A percentile compares a stretch with the other conserved stretches of the same genome.
Evolutionary conservation across 2,888 invertebrate genomes (phyloP).

Genomic region (Cacoxenus indagator): DNA sequence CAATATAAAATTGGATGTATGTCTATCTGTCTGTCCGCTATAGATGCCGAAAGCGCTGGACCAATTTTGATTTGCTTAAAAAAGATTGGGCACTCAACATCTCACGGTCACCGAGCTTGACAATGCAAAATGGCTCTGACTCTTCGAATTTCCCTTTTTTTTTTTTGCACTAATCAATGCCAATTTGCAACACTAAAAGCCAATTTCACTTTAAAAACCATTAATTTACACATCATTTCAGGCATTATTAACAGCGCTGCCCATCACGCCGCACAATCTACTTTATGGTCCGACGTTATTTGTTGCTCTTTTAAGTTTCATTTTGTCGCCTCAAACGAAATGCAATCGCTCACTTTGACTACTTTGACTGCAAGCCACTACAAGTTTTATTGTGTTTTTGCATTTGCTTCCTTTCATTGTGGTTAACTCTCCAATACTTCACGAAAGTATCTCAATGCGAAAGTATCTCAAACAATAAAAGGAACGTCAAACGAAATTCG

Average conservation of each 20-base stretch:
- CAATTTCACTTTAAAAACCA: slow-evolving; percentile 1
- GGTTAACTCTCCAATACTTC: neutral
- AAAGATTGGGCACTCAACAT: too few species aligned
- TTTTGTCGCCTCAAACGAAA: slow-evolving; percentile 9
- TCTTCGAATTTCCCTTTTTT: too few species aligned
- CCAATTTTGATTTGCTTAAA: too few species aligned
- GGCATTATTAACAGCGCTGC: neutral
- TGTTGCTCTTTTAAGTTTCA: neutral
- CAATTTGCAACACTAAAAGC: neutral
- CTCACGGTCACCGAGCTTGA: too few species aligned
- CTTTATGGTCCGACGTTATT: neutral
- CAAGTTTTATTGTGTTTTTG: neutral
- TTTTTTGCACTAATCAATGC: neutral
- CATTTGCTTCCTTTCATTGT: neutral
- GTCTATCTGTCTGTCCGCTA: too few species aligned
- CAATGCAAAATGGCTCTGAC: too few species aligned
- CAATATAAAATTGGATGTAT: too few species aligned
- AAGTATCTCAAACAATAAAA: slow-evolving; percentile 7
- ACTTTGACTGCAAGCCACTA: neutral
- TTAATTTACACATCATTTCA: slow-evolving; percentile 3
- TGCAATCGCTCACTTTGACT: slow-evolving; percentile 1
- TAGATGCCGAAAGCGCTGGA: too few species aligned
- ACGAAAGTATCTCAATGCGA: neutral
- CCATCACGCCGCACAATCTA: neutral
- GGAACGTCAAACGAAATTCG: slow-evolving; percentile 11